Conservation (phyloP, 2,797 vertebrate species). For the Sebastes itinus region DNA sequence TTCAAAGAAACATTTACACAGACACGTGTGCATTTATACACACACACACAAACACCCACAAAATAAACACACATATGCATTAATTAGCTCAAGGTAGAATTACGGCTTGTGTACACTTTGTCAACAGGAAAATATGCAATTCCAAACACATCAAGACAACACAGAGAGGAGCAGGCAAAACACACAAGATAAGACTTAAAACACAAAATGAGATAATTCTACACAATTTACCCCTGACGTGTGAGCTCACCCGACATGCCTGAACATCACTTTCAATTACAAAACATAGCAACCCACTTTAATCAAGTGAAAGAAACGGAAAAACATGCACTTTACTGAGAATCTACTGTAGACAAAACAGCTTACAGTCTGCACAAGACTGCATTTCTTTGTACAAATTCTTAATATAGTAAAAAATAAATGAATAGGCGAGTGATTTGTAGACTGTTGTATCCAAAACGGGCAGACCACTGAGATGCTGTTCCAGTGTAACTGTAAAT, state of each 20-base stretch:
- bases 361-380: not conserved
- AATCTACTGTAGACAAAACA: not conserved
- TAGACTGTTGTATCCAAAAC: not conserved
- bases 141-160: slow-evolving; percentile 27
- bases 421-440: not conserved
- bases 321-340: not conserved
- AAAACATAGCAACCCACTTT: not conserved
- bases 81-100: not conserved
- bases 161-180: slow-evolving; percentile 51
- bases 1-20: slow-evolving; percentile 18
- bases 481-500: not conserved
- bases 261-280: not conserved
- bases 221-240: not conserved
- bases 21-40: slow-evolving; percentile 5
- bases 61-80: not conserved
- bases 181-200: slow-evolving; percentile 10
- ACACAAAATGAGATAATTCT: slow-evolving; percentile 34
- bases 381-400: not conserved
- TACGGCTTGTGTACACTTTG: not conserved
- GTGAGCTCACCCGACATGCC: slow-evolving; percentile 18
- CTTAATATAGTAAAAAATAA: not conserved
- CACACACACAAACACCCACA: slow-evolving; percentile 5
- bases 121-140: slow-evolving; percentile 18
- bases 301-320: not conserved
- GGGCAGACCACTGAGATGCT: not conserved